Conservation (phyloP, 2,113 vertebrate genomes). For the Sinocyclocheilus rhinocerous region DNA sequence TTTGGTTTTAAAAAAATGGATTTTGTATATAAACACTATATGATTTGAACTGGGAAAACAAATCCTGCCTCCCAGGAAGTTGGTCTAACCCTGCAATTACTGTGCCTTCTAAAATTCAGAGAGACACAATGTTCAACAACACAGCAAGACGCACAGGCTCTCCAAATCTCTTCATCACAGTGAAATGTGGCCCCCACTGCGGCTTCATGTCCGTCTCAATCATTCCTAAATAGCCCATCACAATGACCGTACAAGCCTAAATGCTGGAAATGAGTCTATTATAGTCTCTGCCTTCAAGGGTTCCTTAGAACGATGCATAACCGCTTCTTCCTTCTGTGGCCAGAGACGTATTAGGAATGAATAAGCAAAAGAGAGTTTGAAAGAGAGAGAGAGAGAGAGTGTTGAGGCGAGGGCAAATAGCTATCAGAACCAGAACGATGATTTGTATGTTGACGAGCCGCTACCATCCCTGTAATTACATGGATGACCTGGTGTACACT, state of each 20-base stretch:
- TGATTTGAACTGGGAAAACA: not conserved
- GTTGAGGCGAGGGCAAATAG: constrained; percentile 20
- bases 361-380: not conserved
- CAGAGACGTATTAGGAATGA: not conserved
- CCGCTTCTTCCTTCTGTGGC: not conserved
- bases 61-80: not conserved
- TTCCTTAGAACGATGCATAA: constrained; percentile 3
- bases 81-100: not conserved
- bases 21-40: not conserved
- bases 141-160: not conserved
- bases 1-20: not conserved
- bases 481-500: constrained; percentile 23
- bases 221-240: constrained; percentile 27
- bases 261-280: constrained; percentile 36
- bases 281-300: constrained; percentile 18
- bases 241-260: constrained; percentile 27
- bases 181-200: constrained; percentile 20
- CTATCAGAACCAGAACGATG: not conserved
- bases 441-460: constrained; percentile 1
- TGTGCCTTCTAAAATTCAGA: not conserved
- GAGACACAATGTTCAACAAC: constrained; percentile 7
- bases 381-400: not conserved
- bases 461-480: constrained; percentile 18
- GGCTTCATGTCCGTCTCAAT: constrained; percentile 20
- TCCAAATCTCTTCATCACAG: constrained; percentile 25